phyloP scores from a whole-genome alignment of 1,140 invertebrate species.

The Pseudomyrmex sp. region DNA sequence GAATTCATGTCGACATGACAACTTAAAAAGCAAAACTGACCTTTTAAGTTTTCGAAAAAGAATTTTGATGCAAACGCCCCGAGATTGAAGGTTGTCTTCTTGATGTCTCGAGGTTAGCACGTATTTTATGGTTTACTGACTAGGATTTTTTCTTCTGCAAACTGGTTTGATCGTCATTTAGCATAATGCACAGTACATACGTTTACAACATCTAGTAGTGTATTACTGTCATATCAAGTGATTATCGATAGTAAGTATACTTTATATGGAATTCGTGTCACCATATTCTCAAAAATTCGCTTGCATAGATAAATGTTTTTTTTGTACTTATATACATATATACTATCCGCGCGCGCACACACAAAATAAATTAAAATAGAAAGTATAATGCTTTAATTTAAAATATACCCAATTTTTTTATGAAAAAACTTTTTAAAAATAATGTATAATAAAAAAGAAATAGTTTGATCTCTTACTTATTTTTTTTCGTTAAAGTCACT shows the following conservation, averaged over 20 bases:
- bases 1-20: conserved; percentile 23
- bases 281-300: not conserved
- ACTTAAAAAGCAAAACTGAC: conserved; percentile 57
- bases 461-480: no score
- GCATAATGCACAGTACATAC: not conserved
- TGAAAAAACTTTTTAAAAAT: no score
- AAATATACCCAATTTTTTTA: no score
- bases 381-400: no score
- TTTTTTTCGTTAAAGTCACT: no score
- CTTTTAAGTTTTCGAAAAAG: conserved; percentile 58
- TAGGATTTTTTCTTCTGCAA: conserved; percentile 54
- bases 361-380: not conserved
- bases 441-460: no score
- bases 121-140: conserved; percentile 61
- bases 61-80: conserved; percentile 28
- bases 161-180: conserved; percentile 66
- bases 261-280: not conserved
- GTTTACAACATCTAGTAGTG: not conserved
- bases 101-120: conserved; percentile 72
- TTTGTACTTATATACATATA: no score
- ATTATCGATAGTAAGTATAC: not conserved
- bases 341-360: no score
- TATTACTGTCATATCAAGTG: not conserved
- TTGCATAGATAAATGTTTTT: not conserved
- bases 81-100: conserved; percentile 69